phyloP scores from a whole-genome alignment of 2,888 invertebrate species.

The Scaeva pyrastri region DNA sequence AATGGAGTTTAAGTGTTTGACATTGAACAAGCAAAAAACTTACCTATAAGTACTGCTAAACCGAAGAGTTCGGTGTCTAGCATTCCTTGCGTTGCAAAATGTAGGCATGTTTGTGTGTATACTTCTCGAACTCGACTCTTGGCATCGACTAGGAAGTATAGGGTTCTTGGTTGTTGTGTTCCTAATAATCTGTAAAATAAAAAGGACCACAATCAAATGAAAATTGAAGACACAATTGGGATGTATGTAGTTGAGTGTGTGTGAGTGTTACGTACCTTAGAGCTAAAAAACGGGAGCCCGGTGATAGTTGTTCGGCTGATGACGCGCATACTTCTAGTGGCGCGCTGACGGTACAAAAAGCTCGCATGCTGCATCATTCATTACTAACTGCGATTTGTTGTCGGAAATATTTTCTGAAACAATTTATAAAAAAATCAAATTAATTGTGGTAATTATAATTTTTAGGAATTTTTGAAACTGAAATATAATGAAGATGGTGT shows the following conservation, averaged over 20 bases:
- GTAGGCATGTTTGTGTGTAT: slow-evolving; percentile 91
- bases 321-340: slow-evolving; percentile 91
- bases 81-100: slow-evolving; percentile 92
- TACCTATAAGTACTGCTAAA: slow-evolving; percentile 91
- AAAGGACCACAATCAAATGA: neutral
- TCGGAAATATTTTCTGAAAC: slow-evolving; percentile 83
- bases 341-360: slow-evolving; percentile 92
- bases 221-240: neutral
- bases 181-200: slow-evolving; percentile 81
- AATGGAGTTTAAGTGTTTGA: neutral
- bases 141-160: slow-evolving; percentile 87
- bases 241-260: neutral
- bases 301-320: slow-evolving; percentile 85
- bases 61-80: slow-evolving; percentile 93
- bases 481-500: too few relatives aligned
- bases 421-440: neutral
- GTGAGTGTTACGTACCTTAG: slow-evolving; percentile 83
- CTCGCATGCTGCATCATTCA: slow-evolving; percentile 87
- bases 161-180: slow-evolving; percentile 84
- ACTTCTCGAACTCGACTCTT: slow-evolving; percentile 93
- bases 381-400: slow-evolving; percentile 84
- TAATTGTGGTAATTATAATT: neutral
- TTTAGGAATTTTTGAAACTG: too few relatives aligned
- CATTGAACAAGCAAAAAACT: slow-evolving; percentile 81
- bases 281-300: slow-evolving; percentile 87